Evolutionary conservation across 92 coral and sea anemone species (phyloP).

Genomic region (Epizoanthus rinbou): DNA sequence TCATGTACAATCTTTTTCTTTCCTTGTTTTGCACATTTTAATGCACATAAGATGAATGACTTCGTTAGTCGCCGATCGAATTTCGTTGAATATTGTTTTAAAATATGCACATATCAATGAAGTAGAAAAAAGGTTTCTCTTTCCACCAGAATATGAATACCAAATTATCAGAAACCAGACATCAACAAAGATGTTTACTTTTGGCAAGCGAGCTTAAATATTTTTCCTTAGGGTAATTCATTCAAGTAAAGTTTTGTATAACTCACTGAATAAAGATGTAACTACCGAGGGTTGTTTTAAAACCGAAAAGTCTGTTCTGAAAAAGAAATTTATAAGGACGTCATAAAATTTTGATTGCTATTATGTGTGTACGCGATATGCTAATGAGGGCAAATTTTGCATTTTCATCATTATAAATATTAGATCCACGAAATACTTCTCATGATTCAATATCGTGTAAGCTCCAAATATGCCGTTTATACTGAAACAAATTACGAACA

Average conservation of each 20-base stretch:
- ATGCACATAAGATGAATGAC: slow-evolving; percentile 6
- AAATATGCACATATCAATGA: slow-evolving; percentile 75
- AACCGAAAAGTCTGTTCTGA: background rate
- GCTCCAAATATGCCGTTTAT: background rate
- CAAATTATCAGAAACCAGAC: slow-evolving; percentile 19
- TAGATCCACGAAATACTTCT: background rate
- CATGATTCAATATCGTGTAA: slow-evolving; percentile 6
- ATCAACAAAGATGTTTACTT: slow-evolving; percentile 30
- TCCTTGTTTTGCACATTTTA: slow-evolving; percentile 16
- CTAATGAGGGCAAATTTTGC: background rate
- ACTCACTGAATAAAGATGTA: background rate
- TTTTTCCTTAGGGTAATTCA: background rate
- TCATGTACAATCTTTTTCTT: background rate
- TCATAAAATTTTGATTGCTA: slow-evolving; percentile 33
- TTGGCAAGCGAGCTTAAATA: slow-evolving; percentile 5
- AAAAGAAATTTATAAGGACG: slow-evolving; percentile 4
- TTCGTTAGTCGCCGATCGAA: slow-evolving; percentile 37
- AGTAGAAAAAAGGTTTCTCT: slow-evolving; percentile 37
- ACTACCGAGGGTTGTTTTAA: background rate
- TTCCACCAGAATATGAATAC: slow-evolving; percentile 33
- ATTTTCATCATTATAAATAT: slow-evolving; percentile 26
- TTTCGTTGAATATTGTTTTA: slow-evolving; percentile 40
- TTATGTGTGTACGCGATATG: slow-evolving; percentile 19
- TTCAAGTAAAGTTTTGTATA: background rate
- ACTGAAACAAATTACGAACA: background rate